Percentiles rank a stretch among this genome's conserved stretches.
Conservation (phyloP, 2,888 invertebrate genomes). For the Athripsodes cinereus region DNA sequence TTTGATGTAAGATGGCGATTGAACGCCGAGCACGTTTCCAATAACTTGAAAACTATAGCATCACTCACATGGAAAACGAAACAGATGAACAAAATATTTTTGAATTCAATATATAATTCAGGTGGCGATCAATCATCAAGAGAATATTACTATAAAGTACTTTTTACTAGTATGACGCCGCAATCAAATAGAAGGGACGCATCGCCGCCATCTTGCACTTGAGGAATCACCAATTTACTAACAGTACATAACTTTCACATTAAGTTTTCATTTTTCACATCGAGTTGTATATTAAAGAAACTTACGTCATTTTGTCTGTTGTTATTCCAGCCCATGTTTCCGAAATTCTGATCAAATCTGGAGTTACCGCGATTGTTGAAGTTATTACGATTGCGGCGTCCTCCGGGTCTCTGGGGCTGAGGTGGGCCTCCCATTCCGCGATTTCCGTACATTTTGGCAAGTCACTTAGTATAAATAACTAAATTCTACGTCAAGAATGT, state of each 20-base stretch:
- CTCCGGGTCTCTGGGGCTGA: slow-evolving; percentile 18
- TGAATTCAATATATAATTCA: no score
- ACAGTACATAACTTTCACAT: background rate
- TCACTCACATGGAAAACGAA: no score
- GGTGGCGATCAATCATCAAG: no score
- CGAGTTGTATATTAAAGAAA: background rate
- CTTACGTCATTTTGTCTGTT: slow-evolving; percentile 15
- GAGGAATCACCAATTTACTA: background rate
- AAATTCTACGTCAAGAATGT: background rate
- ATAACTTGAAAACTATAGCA: no score
- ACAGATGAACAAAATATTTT: no score
- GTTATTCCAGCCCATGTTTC: slow-evolving; percentile 9
- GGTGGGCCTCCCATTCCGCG: slow-evolving; percentile 24
- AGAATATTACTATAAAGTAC: no score
- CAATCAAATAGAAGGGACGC: slow-evolving; percentile 13
- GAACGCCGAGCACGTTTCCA: no score
- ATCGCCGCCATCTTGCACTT: slow-evolving; percentile 16
- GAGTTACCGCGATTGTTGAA: slow-evolving; percentile 16
- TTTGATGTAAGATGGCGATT: no score
- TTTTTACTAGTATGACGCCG: no score
- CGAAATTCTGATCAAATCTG: slow-evolving; percentile 15
- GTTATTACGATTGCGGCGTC: slow-evolving; percentile 9
- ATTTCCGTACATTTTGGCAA: slow-evolving; percentile 1
- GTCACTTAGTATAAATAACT: background rate
- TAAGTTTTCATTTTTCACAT: no score